Evolutionary conservation across 2,113 vertebrate genomes (phyloP).

Genomic region (Phalacrocorax pelagicus): DNA sequence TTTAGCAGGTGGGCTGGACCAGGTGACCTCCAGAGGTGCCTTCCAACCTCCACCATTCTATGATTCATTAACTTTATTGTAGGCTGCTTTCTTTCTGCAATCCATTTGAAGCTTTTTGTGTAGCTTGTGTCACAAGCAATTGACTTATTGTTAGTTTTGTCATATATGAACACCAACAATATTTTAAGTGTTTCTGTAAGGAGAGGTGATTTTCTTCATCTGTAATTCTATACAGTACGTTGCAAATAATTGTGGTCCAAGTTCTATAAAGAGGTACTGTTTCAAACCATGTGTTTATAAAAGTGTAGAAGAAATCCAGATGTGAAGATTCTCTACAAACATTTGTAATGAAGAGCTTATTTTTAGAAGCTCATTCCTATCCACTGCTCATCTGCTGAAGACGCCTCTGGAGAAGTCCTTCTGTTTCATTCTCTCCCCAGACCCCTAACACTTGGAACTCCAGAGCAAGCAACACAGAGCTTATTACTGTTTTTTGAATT

Average conservation of each 20-base stretch:
- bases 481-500: background rate
- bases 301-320: background rate
- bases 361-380: background rate
- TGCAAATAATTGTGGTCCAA: background rate
- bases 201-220: background rate
- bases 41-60: background rate
- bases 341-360: background rate
- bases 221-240: background rate
- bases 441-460: background rate
- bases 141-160: background rate
- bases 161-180: background rate
- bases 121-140: background rate
- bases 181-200: background rate
- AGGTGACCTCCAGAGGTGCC: background rate
- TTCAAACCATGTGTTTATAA: background rate
- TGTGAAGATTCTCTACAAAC: background rate
- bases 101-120: background rate
- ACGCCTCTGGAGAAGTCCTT: background rate
- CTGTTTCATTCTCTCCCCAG: background rate
- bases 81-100: background rate
- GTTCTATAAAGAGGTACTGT: background rate
- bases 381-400: background rate
- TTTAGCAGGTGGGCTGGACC: background rate
- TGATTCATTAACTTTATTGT: background rate
- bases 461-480: background rate